Evolutionary conservation across 2,888 invertebrate species (phyloP), one percentile per base, ranked within the genome.

Genomic region (Alentia gelatinosa): DNA sequence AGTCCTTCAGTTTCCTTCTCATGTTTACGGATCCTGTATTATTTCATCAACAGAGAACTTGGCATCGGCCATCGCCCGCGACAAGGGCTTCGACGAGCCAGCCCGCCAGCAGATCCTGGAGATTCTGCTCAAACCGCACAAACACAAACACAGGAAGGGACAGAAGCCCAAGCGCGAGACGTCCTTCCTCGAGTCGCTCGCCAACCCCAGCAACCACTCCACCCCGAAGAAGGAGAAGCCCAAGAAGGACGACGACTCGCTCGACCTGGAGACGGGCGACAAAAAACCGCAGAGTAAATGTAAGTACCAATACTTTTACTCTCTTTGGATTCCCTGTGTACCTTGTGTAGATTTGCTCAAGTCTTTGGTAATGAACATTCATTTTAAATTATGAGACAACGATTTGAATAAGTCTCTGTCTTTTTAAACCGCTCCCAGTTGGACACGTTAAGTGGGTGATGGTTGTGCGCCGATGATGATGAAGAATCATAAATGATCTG

Each of bases 121-220:
- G 83, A 79, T 91, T 19, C 35, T 93, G 26, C 88, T 91, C 12
- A 89, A 89, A 30, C 93, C 92, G 1, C 93, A 93, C 92, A 93
- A 93, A 89, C 93, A 93, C 90, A 91, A 93, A 42, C 92, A 93
- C 86, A 79, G 92, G 30, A 91, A 92, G 84, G 91, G 83, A 3
- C 35, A 68, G 50, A 75, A 47, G 63, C 40, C 68, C 12, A 89
- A 75, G 35, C 79, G 40, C n/a, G 56, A 47, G 75, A 50, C 35
- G 7, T 47, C 75, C 4, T 56, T 26, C 42, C 12, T 89, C 35
- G 68, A 68, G 68, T 30, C 68, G n/a, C n/a, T 75, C 79, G 39
- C 47, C 12, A 26, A 68, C 50, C 89, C 75, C 3, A 47, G 26
- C 12, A 35, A 26, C 1, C n/a, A 40, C 19, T 47, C 74, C 12